phyloP scores from a whole-genome alignment of 2,797 vertebrate genomes.

The Etheostoma perlongum region DNA sequence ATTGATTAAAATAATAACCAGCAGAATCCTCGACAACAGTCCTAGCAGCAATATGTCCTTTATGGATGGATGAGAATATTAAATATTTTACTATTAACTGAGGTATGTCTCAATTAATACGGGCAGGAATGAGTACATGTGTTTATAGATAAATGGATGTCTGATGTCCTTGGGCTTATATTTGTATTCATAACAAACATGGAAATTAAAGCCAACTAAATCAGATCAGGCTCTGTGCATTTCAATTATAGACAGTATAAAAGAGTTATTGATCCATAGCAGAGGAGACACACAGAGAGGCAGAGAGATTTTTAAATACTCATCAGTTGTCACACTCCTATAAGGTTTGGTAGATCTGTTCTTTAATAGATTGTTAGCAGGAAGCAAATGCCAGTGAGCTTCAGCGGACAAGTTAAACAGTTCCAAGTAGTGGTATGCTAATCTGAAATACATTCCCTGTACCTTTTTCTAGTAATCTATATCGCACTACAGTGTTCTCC shows the following conservation, averaged over 20 bases:
- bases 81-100: neutral
- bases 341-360: constrained; percentile 59
- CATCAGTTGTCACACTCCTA: constrained; percentile 61
- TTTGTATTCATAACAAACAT: constrained; percentile 71
- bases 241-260: constrained; percentile 72
- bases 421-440: constrained; percentile 30
- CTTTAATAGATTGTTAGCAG: constrained; percentile 67
- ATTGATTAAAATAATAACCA: neutral
- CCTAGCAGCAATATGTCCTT: neutral
- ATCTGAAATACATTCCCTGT: constrained; percentile 32
- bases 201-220: constrained; percentile 70
- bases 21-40: neutral
- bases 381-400: constrained; percentile 27
- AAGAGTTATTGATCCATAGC: constrained; percentile 76
- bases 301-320: constrained; percentile 73
- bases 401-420: constrained; percentile 35
- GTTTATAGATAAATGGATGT: constrained; percentile 48
- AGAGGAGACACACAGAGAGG: constrained; percentile 52
- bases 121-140: neutral
- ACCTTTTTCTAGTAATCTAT: constrained; percentile 37
- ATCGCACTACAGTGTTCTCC: constrained; percentile 20
- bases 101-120: constrained; percentile 3
- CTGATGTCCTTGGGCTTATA: constrained; percentile 64
- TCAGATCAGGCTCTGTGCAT: constrained; percentile 66
- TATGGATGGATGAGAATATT: neutral